A percentile compares a stretch with the other conserved stretches of the same genome.
These are phyloP conservation scores for Hirtodrosophila confusa DNA, from an alignment of 2,888 invertebrate genomes.

Conservation along the genomic window DNA sequence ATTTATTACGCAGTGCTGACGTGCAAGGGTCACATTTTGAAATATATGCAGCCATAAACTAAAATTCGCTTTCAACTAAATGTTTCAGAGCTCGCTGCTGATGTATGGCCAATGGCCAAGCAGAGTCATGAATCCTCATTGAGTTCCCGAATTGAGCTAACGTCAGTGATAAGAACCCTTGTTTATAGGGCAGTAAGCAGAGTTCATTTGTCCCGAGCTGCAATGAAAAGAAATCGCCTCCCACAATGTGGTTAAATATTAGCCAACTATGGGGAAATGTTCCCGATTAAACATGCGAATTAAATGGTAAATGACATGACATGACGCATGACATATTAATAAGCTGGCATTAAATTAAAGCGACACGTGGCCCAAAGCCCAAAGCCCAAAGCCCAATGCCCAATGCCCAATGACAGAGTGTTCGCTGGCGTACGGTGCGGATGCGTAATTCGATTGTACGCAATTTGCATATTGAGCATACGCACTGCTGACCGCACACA, in stretches of 20 bases:
- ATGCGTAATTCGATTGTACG: constrained; percentile 19
- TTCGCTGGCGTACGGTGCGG: background rate
- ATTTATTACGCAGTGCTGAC: constrained; percentile 40
- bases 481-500: constrained; percentile 37
- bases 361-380: constrained; percentile 9
- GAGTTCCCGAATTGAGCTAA: constrained; percentile 10
- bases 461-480: constrained; percentile 51
- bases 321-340: constrained; percentile 11
- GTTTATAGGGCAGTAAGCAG: constrained; percentile 20
- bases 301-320: background rate
- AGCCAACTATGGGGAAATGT: constrained; percentile 9
- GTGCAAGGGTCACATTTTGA: constrained; percentile 27
- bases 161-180: constrained; percentile 33
- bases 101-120: constrained; percentile 25
- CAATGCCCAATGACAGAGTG: background rate
- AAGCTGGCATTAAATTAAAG: background rate
- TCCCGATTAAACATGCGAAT: background rate
- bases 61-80: constrained; percentile 29
- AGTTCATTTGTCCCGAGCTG: constrained; percentile 42
- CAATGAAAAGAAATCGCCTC: constrained; percentile 27
- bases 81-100: constrained; percentile 19
- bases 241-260: constrained; percentile 11
- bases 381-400: background rate
- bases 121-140: constrained; percentile 2
- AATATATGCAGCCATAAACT: constrained; percentile 35